These are phyloP conservation scores for Thalassarche chlororhynchos DNA, from an alignment of 2,113 vertebrate species.

Conservation along the genomic window DNA sequence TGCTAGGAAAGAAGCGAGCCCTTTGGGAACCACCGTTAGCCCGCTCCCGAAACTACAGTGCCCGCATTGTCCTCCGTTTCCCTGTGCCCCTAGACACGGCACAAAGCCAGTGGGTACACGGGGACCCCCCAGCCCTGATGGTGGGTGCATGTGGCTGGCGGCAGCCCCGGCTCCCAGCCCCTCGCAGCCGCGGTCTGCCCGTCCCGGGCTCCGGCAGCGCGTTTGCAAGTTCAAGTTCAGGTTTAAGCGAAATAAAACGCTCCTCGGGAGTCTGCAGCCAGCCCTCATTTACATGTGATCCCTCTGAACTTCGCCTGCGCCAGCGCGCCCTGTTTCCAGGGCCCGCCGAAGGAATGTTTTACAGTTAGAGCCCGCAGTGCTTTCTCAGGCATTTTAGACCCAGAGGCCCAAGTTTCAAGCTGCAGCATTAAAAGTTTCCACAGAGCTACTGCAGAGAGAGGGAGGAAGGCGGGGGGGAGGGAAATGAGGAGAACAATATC, in stretches of 20 bases:
- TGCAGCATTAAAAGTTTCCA: constrained; percentile 72
- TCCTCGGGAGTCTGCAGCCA: constrained; percentile 71
- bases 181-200: background rate
- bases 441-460: constrained; percentile 63
- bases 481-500: constrained; percentile 57
- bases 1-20: background rate
- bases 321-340: constrained; percentile 75
- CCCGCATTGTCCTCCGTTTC: background rate
- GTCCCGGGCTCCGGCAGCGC: constrained; percentile 25
- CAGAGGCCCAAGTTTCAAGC: constrained; percentile 59
- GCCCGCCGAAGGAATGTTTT: constrained; percentile 76
- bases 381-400: constrained; percentile 76
- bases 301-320: constrained; percentile 71
- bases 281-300: constrained; percentile 76
- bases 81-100: fast-evolving
- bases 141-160: background rate
- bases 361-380: constrained; percentile 72
- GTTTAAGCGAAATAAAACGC: constrained; percentile 74
- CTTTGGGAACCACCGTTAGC: background rate
- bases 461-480: background rate
- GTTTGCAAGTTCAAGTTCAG: constrained; percentile 77
- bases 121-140: background rate
- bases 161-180: background rate
- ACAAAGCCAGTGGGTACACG: background rate
- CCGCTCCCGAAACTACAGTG: background rate